Evolutionary conservation across 2,888 invertebrate species (phyloP).

Genomic region (Actias luna): DNA sequence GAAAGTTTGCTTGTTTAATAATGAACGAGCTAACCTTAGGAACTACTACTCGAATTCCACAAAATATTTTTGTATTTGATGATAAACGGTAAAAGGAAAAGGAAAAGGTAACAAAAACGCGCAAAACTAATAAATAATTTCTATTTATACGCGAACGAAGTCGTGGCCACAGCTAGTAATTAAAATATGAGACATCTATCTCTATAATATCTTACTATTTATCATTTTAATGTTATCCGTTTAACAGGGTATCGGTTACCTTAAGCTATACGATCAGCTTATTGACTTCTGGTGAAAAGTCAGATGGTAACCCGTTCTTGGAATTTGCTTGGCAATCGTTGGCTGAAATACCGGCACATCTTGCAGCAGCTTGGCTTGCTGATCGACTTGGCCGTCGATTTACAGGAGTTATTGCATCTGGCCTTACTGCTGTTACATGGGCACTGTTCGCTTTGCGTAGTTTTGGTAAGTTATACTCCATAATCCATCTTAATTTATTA

Average conservation of each 20-base stretch:
- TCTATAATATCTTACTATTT: neutral
- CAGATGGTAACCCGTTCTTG: slow-evolving; percentile 84
- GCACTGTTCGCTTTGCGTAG: slow-evolving; percentile 37
- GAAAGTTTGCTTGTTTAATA: too few relatives aligned
- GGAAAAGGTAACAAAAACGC: too few relatives aligned
- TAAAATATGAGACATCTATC: too few relatives aligned
- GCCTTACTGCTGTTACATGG: slow-evolving; percentile 44
- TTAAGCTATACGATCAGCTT: slow-evolving; percentile 76
- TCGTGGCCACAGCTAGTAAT: too few relatives aligned
- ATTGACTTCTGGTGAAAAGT: slow-evolving; percentile 72
- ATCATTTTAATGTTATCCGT: slow-evolving; percentile 11
- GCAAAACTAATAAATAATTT: too few relatives aligned
- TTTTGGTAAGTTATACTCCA: slow-evolving; percentile 30
- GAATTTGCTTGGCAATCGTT: slow-evolving; percentile 84
- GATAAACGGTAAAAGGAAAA: too few relatives aligned
- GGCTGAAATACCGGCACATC: slow-evolving; percentile 84
- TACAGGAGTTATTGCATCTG: slow-evolving; percentile 42
- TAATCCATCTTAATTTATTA: neutral
- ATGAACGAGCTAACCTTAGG: too few relatives aligned
- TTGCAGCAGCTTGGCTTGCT: slow-evolving; percentile 77
- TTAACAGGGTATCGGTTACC: slow-evolving; percentile 70
- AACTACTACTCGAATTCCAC: too few relatives aligned
- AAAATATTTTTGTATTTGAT: too few relatives aligned
- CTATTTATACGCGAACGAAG: too few relatives aligned
- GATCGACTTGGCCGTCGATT: slow-evolving; percentile 53